Conservation (phyloP, 1,140 invertebrate species). For the Tigriopus japonicus region DNA sequence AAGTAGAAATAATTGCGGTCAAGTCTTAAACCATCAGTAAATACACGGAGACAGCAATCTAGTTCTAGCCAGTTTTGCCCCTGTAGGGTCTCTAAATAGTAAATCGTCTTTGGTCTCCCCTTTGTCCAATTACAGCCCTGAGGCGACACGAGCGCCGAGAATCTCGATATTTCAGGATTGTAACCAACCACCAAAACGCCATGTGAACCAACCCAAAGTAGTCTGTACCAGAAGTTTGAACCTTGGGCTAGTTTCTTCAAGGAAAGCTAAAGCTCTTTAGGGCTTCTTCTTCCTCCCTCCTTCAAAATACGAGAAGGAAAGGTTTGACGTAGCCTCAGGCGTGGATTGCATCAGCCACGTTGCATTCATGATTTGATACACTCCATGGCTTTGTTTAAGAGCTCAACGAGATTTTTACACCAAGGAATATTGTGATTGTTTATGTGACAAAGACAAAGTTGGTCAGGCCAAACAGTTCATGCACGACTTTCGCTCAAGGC, state of each 20-base stretch:
- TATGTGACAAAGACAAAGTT: neutral
- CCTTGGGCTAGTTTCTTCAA: neutral
- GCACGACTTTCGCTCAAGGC: neutral
- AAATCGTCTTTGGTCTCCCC: neutral
- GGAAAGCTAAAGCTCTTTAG: neutral
- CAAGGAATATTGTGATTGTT: neutral
- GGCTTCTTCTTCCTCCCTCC: neutral
- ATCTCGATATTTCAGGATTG: conserved; percentile 1
- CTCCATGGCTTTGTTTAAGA: too few relatives aligned
- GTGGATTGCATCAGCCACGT: neutral
- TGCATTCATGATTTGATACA: neutral
- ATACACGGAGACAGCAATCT: neutral
- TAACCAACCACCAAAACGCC: neutral
- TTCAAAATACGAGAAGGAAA: neutral
- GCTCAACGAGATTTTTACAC: neutral
- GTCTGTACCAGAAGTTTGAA: neutral
- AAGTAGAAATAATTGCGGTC: conserved; percentile 15
- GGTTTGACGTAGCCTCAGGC: neutral
- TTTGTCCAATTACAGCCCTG: neutral
- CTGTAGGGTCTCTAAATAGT: too few relatives aligned
- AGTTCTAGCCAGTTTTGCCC: neutral
- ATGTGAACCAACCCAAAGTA: neutral
- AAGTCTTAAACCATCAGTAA: neutral
- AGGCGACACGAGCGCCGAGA: neutral
- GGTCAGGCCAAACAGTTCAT: neutral